Evolutionary conservation across 2,888 invertebrate species (phyloP), one percentile per base, ranked within the genome.

Genomic region (Cataglyphis livida): DNA sequence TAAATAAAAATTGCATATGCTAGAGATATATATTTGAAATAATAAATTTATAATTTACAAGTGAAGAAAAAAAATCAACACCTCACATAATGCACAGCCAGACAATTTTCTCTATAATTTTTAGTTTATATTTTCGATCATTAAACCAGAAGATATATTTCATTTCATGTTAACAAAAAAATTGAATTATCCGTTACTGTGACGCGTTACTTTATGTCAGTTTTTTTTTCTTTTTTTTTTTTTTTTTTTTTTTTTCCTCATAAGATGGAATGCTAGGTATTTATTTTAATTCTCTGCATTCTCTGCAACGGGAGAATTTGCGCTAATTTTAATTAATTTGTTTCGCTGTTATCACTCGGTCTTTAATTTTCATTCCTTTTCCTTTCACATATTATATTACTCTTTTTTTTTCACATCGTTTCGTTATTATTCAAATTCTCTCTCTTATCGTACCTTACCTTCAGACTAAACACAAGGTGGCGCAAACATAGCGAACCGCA

Each of bases 261-360:
- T 66, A 68, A 75, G 66, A 76, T 68, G 28, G 15, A 65, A 65
- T 9, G 21, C 5, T 32, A 15, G 9, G 21, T 21, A 64, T 74
- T 64, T 65, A 48, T 75, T 64, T 21, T 66, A 51, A 9, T 35
- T 38, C 28, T 28, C 21, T 51, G 25, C 51, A 44, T 38, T 66
- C n/a, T 54, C 41, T 9, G 38, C 68, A 41, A 57, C 35, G 28
- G n/a, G 12, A 68, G 38, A 51, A 68, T 66, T 65, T 28, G 51
- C 25, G n/a, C 38, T 15, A n/a, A 15, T 18, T 68, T 76, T 76
- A 76, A 76, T 66, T 76, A 68, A 68, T 76, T 51, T 54, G 7
- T 54, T 1, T 25, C 64, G 10, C 35, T 32, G 15, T 18, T 54
- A 76, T 68, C 28, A 38, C 25, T 25, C 38, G 38, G 12, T 35